Evolutionary conservation across 2,113 vertebrate genomes (phyloP).

Genomic region (Morone saxatilis): DNA sequence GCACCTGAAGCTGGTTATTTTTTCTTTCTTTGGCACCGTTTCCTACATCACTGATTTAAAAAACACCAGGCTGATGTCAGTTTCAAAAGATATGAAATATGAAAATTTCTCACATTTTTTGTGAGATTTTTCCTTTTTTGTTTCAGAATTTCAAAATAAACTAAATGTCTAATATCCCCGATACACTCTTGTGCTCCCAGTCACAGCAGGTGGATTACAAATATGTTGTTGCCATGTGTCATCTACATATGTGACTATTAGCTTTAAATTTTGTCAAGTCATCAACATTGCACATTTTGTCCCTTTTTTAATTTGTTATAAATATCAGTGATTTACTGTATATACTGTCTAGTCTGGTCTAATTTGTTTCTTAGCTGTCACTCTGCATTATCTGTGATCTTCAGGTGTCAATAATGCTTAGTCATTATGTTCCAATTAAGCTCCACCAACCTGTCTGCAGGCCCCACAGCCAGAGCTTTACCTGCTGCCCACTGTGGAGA

Average conservation of each 20-base stretch:
- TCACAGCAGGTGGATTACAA: not conserved
- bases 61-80: not conserved
- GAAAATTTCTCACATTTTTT: not conserved
- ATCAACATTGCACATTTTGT: not conserved
- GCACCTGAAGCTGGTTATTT: not conserved
- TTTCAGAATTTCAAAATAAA: not conserved
- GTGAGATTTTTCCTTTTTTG: not conserved
- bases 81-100: not conserved
- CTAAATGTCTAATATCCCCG: not conserved
- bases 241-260: not conserved
- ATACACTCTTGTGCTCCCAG: not conserved
- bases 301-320: not conserved
- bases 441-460: conserved; percentile 76
- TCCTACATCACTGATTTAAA: not conserved
- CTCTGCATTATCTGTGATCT: not conserved
- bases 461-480: conserved; percentile 92
- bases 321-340: not conserved
- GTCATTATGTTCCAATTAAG: not conserved
- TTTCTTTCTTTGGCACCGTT: not conserved
- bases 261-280: not conserved
- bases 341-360: not conserved
- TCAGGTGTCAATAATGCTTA: not conserved
- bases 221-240: not conserved
- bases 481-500: conserved; percentile 85
- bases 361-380: not conserved